Evolutionary conservation across 2,888 invertebrate species (phyloP).

Genomic region (Cepaea hortensis): DNA sequence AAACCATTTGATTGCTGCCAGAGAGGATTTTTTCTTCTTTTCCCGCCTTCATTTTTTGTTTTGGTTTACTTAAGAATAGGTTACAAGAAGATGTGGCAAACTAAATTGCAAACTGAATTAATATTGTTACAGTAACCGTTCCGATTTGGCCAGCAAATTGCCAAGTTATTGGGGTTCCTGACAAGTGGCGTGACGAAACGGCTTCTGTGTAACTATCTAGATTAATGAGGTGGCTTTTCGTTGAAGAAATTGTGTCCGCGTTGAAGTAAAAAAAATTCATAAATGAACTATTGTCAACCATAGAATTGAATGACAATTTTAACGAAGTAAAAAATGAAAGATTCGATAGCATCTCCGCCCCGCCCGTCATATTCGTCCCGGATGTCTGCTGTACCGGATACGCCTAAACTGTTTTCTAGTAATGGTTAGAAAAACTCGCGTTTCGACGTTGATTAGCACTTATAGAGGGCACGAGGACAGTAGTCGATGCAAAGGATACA

Average conservation of each 20-base stretch:
- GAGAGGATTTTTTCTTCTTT: background rate
- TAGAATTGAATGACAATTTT: too few species aligned
- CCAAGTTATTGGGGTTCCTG: conserved; percentile 5
- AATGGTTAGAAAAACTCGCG: too few species aligned
- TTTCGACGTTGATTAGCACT: too few species aligned
- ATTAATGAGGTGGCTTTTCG: conserved; percentile 3
- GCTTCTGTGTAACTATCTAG: background rate
- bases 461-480: too few species aligned
- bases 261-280: too few species aligned
- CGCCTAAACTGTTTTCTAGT: too few species aligned
- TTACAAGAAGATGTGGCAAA: background rate
- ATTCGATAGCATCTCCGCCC: too few species aligned
- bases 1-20: conserved; percentile 16
- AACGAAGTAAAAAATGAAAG: too few species aligned
- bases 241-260: background rate
- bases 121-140: conserved; percentile 6
- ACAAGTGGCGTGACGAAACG: background rate
- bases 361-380: too few species aligned
- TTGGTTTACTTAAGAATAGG: background rate
- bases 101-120: conserved; percentile 17
- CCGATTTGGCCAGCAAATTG: conserved; percentile 9
- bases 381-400: too few species aligned
- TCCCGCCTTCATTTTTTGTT: background rate
- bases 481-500: too few species aligned
- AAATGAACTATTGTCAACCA: too few species aligned